Conservation (phyloP, 2,113 vertebrate genomes). For the Hydrolagus affinis region DNA sequence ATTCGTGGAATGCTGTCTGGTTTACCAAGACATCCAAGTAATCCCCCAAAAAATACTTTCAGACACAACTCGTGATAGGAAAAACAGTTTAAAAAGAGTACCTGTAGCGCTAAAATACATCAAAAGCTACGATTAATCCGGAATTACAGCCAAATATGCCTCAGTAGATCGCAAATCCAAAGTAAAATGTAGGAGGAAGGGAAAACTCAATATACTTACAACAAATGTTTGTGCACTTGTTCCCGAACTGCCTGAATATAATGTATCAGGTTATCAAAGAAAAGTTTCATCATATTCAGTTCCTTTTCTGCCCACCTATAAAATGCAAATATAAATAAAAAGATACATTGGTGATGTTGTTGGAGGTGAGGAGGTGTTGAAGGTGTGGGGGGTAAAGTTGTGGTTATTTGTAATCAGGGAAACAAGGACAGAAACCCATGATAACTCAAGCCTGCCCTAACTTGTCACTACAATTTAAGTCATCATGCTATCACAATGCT, state of each 20-base stretch:
- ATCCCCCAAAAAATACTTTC: not conserved
- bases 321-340: conserved; percentile 34
- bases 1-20: too few relatives aligned
- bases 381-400: too few relatives aligned
- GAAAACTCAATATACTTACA: conserved; percentile 67
- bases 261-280: conserved; percentile 93
- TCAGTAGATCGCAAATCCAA: too few relatives aligned
- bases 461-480: too few relatives aligned
- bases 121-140: too few relatives aligned
- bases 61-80: not conserved
- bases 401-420: too few relatives aligned
- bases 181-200: too few relatives aligned
- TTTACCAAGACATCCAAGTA: not conserved
- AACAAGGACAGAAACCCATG: not conserved
- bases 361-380: too few relatives aligned
- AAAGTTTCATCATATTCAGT: conserved; percentile 97
- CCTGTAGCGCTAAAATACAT: not conserved
- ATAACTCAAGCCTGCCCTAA: too few relatives aligned
- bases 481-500: too few relatives aligned
- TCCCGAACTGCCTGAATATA: conserved; percentile 92
- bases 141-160: too few relatives aligned
- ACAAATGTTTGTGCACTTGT: conserved; percentile 79
- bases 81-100: not conserved
- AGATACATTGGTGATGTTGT: too few relatives aligned
- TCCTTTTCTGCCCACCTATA: conserved; percentile 98